Conservation (phyloP, 1,140 invertebrate genomes). For the Tribolium madens region DNA sequence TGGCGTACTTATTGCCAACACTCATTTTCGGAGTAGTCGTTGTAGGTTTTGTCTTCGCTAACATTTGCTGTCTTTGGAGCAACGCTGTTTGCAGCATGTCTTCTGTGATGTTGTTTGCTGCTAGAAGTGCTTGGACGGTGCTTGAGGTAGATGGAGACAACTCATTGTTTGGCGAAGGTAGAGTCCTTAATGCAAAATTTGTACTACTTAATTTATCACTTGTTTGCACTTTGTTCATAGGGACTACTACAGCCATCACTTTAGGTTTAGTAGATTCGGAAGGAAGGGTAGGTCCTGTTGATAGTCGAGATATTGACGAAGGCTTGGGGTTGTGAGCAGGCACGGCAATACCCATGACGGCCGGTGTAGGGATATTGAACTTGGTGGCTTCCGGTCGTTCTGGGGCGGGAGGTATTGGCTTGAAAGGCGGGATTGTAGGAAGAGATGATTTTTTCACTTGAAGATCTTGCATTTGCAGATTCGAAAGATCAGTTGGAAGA, state of each 20-base stretch:
- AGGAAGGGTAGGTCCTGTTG: constrained; percentile 50
- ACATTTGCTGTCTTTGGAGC: constrained; percentile 57
- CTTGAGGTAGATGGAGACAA: constrained; percentile 53
- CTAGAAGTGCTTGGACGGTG: constrained; percentile 55
- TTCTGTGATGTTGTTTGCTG: constrained; percentile 62
- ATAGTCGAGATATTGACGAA: constrained; percentile 69
- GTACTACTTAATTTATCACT: constrained; percentile 61
- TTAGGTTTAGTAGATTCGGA: constrained; percentile 41
- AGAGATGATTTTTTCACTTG: not conserved
- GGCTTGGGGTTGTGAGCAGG: constrained; percentile 68
- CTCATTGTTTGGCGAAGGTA: constrained; percentile 51
- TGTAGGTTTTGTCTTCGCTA: constrained; percentile 53
- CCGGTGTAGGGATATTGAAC: constrained; percentile 58
- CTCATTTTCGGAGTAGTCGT: constrained; percentile 55
- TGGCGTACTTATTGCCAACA: constrained; percentile 58
- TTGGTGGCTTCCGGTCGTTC: constrained; percentile 66
- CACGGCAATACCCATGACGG: constrained; percentile 60
- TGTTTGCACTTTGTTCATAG: constrained; percentile 51
- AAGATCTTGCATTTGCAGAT: not conserved
- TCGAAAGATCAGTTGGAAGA: not conserved
- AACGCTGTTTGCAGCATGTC: constrained; percentile 66
- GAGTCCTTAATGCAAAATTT: constrained; percentile 58
- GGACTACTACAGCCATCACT: constrained; percentile 56
- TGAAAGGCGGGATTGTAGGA: constrained; percentile 76
- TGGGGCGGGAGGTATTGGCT: constrained; percentile 77